Evolutionary conservation across 2,797 vertebrate species (phyloP).

Genomic region (Hippocampus kuda): DNA sequence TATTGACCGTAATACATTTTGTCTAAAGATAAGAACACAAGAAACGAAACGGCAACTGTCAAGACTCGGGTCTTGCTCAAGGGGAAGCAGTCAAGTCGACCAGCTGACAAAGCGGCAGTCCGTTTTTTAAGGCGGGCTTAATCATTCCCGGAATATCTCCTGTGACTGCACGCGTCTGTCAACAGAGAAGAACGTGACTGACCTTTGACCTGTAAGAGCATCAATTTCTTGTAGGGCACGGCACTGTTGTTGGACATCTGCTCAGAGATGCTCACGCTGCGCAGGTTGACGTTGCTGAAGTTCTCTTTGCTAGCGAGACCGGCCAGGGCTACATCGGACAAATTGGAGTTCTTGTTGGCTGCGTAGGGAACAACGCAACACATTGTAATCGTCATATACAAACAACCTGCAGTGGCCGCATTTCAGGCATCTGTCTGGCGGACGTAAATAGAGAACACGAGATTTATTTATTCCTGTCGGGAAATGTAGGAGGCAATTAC

Average conservation of each 20-base stretch:
- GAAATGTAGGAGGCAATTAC: slow-evolving; percentile 6
- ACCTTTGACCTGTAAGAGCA: slow-evolving; percentile 95
- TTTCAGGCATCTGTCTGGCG: not conserved
- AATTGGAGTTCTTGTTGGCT: slow-evolving; percentile 82
- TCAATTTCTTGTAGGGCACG: slow-evolving; percentile 86
- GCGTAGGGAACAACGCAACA: slow-evolving; percentile 6
- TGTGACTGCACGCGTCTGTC: not conserved
- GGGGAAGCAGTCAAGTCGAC: too few relatives aligned
- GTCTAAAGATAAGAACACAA: too few relatives aligned
- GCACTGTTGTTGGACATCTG: slow-evolving; percentile 92
- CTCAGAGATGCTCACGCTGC: slow-evolving; percentile 81
- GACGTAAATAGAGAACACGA: not conserved
- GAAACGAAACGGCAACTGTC: too few relatives aligned
- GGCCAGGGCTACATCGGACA: slow-evolving; percentile 85
- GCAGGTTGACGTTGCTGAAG: slow-evolving; percentile 81
- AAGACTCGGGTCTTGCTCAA: too few relatives aligned
- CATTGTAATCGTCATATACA: not conserved
- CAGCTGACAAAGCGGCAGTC: too few relatives aligned
- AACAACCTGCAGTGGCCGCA: not conserved
- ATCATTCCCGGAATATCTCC: not conserved
- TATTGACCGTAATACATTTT: too few relatives aligned
- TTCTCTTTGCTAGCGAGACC: slow-evolving; percentile 90
- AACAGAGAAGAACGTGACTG: slow-evolving; percentile 11
- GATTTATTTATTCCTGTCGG: not conserved
- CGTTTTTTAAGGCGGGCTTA: not conserved